These are phyloP conservation scores for Rhagoletis pomonella DNA, from an alignment of 1,140 invertebrate genomes.

Conservation along the genomic window DNA sequence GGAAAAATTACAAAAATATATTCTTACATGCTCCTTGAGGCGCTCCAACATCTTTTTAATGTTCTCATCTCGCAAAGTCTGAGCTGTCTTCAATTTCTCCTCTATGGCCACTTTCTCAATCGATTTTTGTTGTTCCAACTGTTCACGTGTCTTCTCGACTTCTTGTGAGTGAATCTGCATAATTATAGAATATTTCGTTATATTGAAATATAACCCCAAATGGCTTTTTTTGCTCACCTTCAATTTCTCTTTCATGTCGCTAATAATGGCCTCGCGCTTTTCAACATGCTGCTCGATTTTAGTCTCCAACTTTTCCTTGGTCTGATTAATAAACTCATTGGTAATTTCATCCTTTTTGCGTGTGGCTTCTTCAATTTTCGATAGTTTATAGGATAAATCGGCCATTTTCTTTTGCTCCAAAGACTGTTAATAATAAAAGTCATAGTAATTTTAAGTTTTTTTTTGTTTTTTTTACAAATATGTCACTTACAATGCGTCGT, in stretches of 20 bases:
- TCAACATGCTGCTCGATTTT: conserved; percentile 92
- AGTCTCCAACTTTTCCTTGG: conserved; percentile 89
- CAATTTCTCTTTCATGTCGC: conserved; percentile 88
- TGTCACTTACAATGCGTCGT: conserved; percentile 84
- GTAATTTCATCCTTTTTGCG: conserved; percentile 92
- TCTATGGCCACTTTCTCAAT: conserved; percentile 88
- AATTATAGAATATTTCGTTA: neutral
- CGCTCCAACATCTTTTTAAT: conserved; percentile 91
- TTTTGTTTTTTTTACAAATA: neutral
- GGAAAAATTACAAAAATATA: neutral
- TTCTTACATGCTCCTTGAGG: conserved; percentile 89
- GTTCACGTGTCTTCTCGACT: conserved; percentile 88
- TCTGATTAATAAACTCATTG: conserved; percentile 86
- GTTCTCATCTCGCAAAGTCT: conserved; percentile 89
- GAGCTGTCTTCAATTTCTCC: conserved; percentile 88
- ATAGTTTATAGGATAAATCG: conserved; percentile 85
- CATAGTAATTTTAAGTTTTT: neutral
- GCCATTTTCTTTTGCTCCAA: conserved; percentile 90
- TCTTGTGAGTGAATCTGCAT: conserved; percentile 81
- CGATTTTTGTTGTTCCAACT: conserved; percentile 87
- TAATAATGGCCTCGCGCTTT: conserved; percentile 91
- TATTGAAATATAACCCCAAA: neutral
- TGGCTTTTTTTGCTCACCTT: conserved; percentile 78
- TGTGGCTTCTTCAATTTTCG: conserved; percentile 91
- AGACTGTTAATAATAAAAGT: conserved; percentile 76